Evolutionary conservation across 2,113 vertebrate species (phyloP).

Genomic region (Clinocottus analis): DNA sequence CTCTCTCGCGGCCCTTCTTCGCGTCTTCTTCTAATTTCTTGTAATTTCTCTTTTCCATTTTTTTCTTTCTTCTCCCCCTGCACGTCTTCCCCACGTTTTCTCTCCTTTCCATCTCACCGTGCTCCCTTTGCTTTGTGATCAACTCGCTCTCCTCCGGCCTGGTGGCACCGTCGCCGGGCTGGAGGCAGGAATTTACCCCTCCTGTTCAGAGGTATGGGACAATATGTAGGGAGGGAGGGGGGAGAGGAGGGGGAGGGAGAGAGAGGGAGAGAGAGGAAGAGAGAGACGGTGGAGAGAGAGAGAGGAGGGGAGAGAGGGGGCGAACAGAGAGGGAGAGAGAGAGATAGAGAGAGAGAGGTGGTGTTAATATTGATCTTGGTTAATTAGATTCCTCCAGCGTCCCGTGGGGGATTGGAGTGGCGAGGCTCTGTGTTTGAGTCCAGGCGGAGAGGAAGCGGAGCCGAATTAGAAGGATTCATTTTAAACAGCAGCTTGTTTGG

Average conservation of each 20-base stretch:
- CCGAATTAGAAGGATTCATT: constrained; percentile 73
- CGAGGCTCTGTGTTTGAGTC: constrained; percentile 67
- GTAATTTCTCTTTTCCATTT: constrained; percentile 22
- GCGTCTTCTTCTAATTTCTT: constrained; percentile 42
- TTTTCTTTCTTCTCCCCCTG: not conserved
- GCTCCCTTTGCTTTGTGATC: constrained; percentile 28
- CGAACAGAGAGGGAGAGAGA: constrained; percentile 48
- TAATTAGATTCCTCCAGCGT: constrained; percentile 83
- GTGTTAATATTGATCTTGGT: constrained; percentile 84
- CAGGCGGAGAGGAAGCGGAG: constrained; percentile 60
- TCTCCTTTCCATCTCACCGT: not conserved
- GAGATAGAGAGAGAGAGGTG: constrained; percentile 56
- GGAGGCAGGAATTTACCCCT: constrained; percentile 64
- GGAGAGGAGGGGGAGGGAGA: too few species aligned
- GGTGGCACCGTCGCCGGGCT: constrained; percentile 36
- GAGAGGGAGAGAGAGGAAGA: not conserved
- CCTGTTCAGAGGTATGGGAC: constrained; percentile 63
- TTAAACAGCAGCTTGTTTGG: constrained; percentile 67
- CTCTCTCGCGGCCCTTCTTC: not conserved
- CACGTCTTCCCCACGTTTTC: constrained; percentile 6
- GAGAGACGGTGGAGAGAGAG: constrained; percentile 8
- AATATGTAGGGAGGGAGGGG: constrained; percentile 32
- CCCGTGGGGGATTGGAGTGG: constrained; percentile 70
- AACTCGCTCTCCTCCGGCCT: constrained; percentile 29
- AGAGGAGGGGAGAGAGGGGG: too few species aligned